Base-by-base conservation (phyloP, 37 sponge, comb jelly and placozoan genomes). In the Haliclona indistincta region DNA sequence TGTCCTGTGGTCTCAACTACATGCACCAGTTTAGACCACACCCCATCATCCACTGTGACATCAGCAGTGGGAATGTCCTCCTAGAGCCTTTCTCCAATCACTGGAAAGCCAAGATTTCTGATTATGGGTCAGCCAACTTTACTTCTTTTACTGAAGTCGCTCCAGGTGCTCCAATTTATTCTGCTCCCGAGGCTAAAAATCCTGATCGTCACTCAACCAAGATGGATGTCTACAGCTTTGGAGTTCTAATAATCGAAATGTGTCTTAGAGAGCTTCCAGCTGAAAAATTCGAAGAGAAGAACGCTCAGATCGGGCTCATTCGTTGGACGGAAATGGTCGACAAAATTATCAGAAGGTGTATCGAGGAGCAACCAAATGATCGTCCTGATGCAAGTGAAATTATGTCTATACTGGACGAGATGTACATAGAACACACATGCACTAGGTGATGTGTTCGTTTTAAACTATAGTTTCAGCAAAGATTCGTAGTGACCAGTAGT, bases 61-160 rank as follows among this genome's bases (percentile, higher is more conserved):
- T 91, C 78, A 91, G 86, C 63, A 91, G 85, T 60, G 73, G 78
- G 66, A 91, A 85, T 52, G 86, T 91, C 10, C 74, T 91, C 4
- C 74, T 91, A 26, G 34, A 81, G 36, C 68, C 86, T 4, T 30
- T 42, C 17, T 65, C 76, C 20, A 43, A 40, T 29, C 47, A 53
- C 8, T 85, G 91, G 91, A 49, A 25, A 40, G 91, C 91, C 29
- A 91, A 91, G 52, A 49, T 91, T 19, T 74, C 85, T 38, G 91
- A 91, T 56, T 91, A 75, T 61, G 86, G 86, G 28, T 85, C 91
- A 6, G 83, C 76, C 55, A 85, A 91, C 70, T 70, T 85, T 3
- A 71, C 23, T 36, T 3, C 38, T 4, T 26, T 13, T 56, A 32
- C 68, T 13, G 7, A 11, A 25, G 26, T 58, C 60, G 7, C 60